Evolutionary conservation across 2,113 vertebrate genomes (phyloP).

Genomic region (Eurystomus gularis): DNA sequence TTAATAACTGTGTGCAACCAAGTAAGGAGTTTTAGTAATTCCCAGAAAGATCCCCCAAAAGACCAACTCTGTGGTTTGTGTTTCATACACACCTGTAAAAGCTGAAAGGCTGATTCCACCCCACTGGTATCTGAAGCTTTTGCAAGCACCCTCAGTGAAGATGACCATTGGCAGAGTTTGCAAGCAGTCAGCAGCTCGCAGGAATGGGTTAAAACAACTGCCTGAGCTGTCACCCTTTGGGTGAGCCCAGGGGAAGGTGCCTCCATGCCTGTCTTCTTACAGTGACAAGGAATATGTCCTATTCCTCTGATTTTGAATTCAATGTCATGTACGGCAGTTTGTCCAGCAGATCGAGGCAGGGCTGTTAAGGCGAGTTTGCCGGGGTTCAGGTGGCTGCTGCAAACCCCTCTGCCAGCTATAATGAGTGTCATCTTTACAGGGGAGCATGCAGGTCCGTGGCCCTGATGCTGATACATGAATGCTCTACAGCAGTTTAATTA

Average conservation of each 20-base stretch:
- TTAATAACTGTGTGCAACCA: too few relatives aligned
- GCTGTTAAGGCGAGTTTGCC: background rate
- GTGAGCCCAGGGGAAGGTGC: background rate
- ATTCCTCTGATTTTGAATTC: fast-evolving
- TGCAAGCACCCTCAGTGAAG: background rate
- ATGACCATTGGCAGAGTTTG: background rate
- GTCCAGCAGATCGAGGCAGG: background rate
- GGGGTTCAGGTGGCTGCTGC: background rate
- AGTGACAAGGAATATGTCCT: background rate
- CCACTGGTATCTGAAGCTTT: background rate
- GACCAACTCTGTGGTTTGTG: background rate
- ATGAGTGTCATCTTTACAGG: background rate
- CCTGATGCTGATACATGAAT: background rate
- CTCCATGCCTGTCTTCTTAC: background rate
- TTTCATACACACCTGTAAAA: background rate
- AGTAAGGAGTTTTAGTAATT: background rate
- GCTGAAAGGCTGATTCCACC: background rate
- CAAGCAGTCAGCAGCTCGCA: background rate
- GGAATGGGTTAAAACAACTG: background rate
- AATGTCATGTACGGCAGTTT: fast-evolving
- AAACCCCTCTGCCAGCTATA: background rate
- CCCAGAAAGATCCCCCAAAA: background rate
- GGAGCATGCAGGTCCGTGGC: background rate
- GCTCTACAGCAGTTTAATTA: background rate
- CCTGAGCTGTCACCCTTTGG: background rate